Percentiles rank a stretch among this genome's conserved stretches.
Conservation (phyloP, 2,888 invertebrate species). For the Hypselothyrea guttata region DNA sequence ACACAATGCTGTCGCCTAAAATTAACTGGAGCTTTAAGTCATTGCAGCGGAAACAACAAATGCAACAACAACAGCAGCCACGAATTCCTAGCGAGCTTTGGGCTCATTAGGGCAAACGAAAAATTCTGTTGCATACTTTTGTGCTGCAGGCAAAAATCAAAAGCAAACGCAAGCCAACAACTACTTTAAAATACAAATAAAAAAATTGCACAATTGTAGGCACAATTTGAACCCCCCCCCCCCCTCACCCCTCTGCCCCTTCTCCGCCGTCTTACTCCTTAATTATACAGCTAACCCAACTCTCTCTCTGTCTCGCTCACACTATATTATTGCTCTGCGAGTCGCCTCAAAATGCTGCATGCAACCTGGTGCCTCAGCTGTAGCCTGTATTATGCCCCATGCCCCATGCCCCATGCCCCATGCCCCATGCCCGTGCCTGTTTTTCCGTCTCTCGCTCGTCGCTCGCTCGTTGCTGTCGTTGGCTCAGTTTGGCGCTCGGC, state of each 20-base stretch:
- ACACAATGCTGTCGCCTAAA: constrained; percentile 11
- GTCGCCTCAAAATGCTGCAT: constrained; percentile 9
- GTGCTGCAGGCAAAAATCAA: constrained; percentile 30
- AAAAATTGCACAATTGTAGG: constrained; percentile 70
- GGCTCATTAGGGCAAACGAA: constrained; percentile 35
- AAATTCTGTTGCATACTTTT: constrained; percentile 46
- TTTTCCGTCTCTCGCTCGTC: constrained; percentile 8
- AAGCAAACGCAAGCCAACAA: constrained; percentile 50
- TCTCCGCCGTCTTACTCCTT: neutral
- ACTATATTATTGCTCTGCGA: constrained; percentile 2
- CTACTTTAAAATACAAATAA: constrained; percentile 28
- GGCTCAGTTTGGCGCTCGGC: constrained; percentile 48
- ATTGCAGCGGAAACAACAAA: constrained; percentile 6
- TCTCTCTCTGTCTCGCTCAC: neutral
- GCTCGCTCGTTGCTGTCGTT: constrained; percentile 1
- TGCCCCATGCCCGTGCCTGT: constrained; percentile 27
- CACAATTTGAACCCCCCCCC: neutral
- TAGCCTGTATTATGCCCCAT: neutral
- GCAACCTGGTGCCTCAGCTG: no score
- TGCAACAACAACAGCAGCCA: neutral
- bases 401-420: constrained; percentile 5
- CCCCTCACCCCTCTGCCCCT: neutral
- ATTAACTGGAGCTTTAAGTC: constrained; percentile 27
- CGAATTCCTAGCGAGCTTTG: constrained; percentile 10
- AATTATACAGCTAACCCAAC: no score